Evolutionary conservation across 2,113 vertebrate genomes (phyloP), one percentile per base, ranked within the genome.

Genomic region (Columbina picui): DNA sequence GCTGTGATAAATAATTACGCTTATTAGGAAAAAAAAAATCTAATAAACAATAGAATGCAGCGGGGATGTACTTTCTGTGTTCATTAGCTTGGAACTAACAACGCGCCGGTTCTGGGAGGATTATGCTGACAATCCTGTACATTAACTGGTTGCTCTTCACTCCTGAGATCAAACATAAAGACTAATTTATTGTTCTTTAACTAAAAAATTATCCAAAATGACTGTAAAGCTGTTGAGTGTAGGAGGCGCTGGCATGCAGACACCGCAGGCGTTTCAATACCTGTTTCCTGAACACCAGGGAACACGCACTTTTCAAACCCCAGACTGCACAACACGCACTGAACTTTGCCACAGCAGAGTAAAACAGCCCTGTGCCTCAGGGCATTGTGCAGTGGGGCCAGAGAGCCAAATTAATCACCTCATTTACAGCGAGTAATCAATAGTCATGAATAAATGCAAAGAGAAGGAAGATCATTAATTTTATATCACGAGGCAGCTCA

Each of bases 401-500:
- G 16, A 29, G 38, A 3, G 0, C 2, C 63, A 6, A 6, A 12
- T 4, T 25, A 25, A 57, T 29, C 23, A 23, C 13, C 50, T 13
- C 27, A 14, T 50, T 59, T 12, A 0, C 55, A 45, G 63, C 63
- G 27, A 29, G 61, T 8, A 20, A 14, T 38, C 7, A 0, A 23
- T 10, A 21, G 63, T 8, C 5, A 55, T 0, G 43, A 12, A 4
- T 5, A 10, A 10, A 5, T 1, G 22, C 59, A 22, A 45, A 7
- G 39, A 3, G 34, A 21, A 68, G 52, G 9, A 18, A n/a, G 75
- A 80, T 26, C 39, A 1, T 14, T 7, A 23, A 5, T n/a, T 50
- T 10, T 16, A 0, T 3, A 29, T 0, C 43, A 14, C 0, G 6
- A 39, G 19, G 26, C 11, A 68, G 1, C 68, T 64, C 53, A 3